Conservation (phyloP, 2,797 vertebrate species). For the Hypotaenidia philippensis region DNA sequence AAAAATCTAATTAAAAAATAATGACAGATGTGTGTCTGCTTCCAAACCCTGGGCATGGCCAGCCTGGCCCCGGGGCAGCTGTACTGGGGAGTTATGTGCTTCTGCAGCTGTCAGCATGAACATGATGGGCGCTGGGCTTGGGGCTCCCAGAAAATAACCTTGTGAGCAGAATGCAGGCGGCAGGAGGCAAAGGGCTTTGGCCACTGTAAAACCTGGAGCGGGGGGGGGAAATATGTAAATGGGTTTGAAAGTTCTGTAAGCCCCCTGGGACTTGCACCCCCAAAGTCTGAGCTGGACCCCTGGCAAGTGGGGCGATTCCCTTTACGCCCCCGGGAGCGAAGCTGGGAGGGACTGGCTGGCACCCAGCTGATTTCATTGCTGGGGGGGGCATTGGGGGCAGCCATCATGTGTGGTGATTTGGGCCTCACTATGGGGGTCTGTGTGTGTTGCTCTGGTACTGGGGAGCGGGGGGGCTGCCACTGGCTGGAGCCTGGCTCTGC, state of each 20-base stretch:
- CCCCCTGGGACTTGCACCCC: neutral
- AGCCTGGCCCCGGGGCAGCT: neutral
- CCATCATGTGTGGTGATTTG: fast-evolving
- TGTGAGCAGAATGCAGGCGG: neutral
- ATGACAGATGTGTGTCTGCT: neutral
- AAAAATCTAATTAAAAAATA: conserved; percentile 58
- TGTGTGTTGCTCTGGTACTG: neutral
- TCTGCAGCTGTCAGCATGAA: neutral
- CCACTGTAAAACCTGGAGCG: neutral
- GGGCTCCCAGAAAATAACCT: neutral
- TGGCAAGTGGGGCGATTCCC: neutral
- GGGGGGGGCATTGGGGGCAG: neutral
- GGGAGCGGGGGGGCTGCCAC: neutral
- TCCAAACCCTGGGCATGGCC: neutral
- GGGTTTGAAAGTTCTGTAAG: neutral
- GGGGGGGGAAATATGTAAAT: no score
- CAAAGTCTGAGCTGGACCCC: fast-evolving
- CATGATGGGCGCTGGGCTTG: fast-evolving
- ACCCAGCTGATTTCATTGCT: fast-evolving
- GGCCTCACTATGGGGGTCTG: fast-evolving
- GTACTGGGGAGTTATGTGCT: neutral
- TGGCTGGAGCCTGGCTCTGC: neutral
- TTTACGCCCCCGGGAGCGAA: fast-evolving
- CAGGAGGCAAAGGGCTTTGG: neutral
- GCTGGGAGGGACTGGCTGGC: neutral